phyloP scores from a whole-genome alignment of 1,140 invertebrate genomes.

The Drosophila quadrilineata region DNA sequence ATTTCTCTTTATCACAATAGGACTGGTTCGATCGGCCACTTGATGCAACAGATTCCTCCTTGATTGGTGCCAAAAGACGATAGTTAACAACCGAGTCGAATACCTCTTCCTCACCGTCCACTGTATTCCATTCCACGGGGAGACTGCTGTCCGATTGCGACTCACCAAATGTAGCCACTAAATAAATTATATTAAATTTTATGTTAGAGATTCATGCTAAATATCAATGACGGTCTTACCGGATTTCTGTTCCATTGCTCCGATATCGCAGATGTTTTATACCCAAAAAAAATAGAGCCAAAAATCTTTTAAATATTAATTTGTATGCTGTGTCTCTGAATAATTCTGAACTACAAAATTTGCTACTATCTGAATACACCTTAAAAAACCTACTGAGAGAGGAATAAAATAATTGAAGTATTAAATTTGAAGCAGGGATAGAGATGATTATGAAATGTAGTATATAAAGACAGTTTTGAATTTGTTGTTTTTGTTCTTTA shows the following conservation, averaged over 20 bases:
- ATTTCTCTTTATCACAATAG: conserved; percentile 4
- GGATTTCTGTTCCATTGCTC: conserved; percentile 60
- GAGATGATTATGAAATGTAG: background rate
- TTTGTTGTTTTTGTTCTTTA: conserved; percentile 49
- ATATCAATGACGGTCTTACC: conserved; percentile 14
- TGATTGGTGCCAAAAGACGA: background rate
- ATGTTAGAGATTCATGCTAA: background rate
- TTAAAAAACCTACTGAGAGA: conserved; percentile 15
- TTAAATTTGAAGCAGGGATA: background rate
- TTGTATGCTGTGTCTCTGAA: no score
- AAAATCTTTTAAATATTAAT: no score
- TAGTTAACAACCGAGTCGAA: conserved; percentile 60
- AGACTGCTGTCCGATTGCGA: conserved; percentile 48
- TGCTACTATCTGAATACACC: no score
- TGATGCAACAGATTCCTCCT: no score
- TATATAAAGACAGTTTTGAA: background rate
- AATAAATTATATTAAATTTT: background rate
- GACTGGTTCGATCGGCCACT: no score
- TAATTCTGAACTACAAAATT: no score
- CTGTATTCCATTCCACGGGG: conserved; percentile 63
- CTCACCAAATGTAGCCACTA: conserved; percentile 33
- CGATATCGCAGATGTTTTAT: no score
- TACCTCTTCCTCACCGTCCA: conserved; percentile 40
- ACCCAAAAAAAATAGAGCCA: no score
- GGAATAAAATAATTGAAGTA: no score